These are phyloP conservation scores for Melinopterus prodromus DNA, from an alignment of 2,888 invertebrate genomes.

Conservation along the genomic window DNA sequence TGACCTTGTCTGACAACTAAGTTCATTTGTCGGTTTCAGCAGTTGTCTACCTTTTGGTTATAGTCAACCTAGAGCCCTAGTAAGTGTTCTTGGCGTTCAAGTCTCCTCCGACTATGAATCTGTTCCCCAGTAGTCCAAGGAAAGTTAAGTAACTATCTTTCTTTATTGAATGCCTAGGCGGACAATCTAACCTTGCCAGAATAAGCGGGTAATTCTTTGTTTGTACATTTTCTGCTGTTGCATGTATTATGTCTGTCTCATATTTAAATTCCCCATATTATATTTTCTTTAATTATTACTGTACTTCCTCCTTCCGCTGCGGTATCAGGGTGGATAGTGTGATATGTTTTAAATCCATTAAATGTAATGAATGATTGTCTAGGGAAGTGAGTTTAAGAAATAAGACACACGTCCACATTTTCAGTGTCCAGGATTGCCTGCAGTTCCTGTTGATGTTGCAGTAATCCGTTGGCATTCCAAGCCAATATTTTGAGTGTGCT, in stretches of 20 bases:
- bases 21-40: too few relatives aligned
- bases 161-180: too few relatives aligned
- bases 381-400: conserved; percentile 43
- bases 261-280: conserved; percentile 36
- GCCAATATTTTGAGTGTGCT: conserved; percentile 32
- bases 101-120: too few relatives aligned
- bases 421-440: conserved; percentile 38
- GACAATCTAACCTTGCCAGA: too few relatives aligned
- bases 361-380: conserved; percentile 41
- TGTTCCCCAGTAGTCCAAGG: too few relatives aligned
- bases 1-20: too few relatives aligned
- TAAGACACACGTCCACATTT: conserved; percentile 14
- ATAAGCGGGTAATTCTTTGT: too few relatives aligned
- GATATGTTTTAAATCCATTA: conserved; percentile 40
- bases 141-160: too few relatives aligned
- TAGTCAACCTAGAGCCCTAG: too few relatives aligned
- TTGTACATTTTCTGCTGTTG: conserved; percentile 23
- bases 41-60: too few relatives aligned
- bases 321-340: conserved; percentile 41
- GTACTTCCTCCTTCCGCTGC: conserved; percentile 42
- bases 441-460: conserved; percentile 42
- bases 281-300: conserved; percentile 38
- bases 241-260: conserved; percentile 35
- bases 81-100: too few relatives aligned
- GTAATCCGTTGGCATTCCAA: conserved; percentile 43